A percentile compares a stretch with the other conserved stretches of the same genome.
These are phyloP conservation scores for Dioctria rufipes DNA, from an alignment of 2,888 invertebrate species.

Conservation along the genomic window DNA sequence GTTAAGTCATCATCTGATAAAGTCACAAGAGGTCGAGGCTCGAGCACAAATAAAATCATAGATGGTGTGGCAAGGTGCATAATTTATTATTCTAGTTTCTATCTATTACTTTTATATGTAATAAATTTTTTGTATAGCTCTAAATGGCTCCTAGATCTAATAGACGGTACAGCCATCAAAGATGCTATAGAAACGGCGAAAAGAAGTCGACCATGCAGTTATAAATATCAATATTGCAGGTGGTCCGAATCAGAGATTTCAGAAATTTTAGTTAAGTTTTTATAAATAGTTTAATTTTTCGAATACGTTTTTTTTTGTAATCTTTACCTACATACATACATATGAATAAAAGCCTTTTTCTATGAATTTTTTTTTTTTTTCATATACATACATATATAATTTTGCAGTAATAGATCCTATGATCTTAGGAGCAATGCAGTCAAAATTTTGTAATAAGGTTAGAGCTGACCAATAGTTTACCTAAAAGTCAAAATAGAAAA, in stretches of 20 bases:
- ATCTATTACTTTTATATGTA: not conserved
- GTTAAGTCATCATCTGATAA: slow-evolving; percentile 70
- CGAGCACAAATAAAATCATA: slow-evolving; percentile 72
- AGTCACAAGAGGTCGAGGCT: slow-evolving; percentile 68
- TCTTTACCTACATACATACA: not conserved
- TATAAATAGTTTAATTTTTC: slow-evolving; percentile 4
- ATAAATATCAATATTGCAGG: slow-evolving; percentile 72
- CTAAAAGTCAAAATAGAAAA: too few relatives aligned
- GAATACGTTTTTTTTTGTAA: slow-evolving; percentile 2
- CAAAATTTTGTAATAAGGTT: too few relatives aligned
- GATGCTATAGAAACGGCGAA: slow-evolving; percentile 73
- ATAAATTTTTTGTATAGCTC: slow-evolving; percentile 62
- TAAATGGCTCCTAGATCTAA: slow-evolving; percentile 67
- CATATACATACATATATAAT: too few relatives aligned
- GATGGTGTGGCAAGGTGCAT: slow-evolving; percentile 72
- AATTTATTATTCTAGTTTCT: not conserved
- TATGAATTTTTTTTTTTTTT: too few relatives aligned
- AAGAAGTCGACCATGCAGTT: slow-evolving; percentile 69
- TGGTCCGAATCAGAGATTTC: slow-evolving; percentile 60
- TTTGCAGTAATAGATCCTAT: too few relatives aligned
- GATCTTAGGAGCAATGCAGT: too few relatives aligned
- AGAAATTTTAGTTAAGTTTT: slow-evolving; percentile 1
- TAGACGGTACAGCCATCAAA: slow-evolving; percentile 74
- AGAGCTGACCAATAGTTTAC: too few relatives aligned
- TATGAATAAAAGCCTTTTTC: too few relatives aligned